phyloP scores from a whole-genome alignment of 1,140 invertebrate species.

The Sarcophaga bullata region DNA sequence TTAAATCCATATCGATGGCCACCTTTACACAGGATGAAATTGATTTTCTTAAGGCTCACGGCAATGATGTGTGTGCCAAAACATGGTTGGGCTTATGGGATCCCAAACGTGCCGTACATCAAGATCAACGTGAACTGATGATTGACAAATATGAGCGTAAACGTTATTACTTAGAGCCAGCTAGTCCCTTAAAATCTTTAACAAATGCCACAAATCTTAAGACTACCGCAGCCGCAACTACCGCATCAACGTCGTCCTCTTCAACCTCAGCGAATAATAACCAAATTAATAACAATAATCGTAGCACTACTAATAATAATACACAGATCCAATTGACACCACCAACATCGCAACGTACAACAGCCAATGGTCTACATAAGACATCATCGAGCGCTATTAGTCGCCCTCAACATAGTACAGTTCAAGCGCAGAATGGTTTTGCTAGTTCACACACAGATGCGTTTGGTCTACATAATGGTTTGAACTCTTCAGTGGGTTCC shows the following conservation, averaged over 20 bases:
- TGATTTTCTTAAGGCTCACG: conserved; percentile 87
- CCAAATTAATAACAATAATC: conserved; percentile 5
- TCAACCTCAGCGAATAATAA: conserved; percentile 45
- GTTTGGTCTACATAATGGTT: conserved; percentile 34
- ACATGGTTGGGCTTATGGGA: conserved; percentile 91
- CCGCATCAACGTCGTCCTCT: conserved; percentile 37
- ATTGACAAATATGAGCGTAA: conserved; percentile 93
- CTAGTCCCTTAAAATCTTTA: conserved; percentile 67
- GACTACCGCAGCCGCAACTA: conserved; percentile 49
- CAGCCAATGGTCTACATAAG: conserved; percentile 57
- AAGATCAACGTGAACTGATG: conserved; percentile 92
- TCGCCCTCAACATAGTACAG: conserved; percentile 56
- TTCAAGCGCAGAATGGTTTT: conserved; percentile 33
- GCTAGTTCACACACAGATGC: conserved; percentile 27
- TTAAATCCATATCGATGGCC: conserved; percentile 99
- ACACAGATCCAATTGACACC: conserved; percentile 54
- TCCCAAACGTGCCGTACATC: conserved; percentile 73
- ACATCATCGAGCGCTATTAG: conserved; percentile 52
- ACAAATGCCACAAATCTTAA: conserved; percentile 63
- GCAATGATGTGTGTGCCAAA: conserved; percentile 92
- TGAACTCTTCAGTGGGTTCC: conserved; percentile 14
- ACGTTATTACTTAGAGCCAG: conserved; percentile 78
- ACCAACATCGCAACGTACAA: conserved; percentile 59
- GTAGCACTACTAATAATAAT: conserved; percentile 43
- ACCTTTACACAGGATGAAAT: conserved; percentile 96